Evolutionary conservation across 2,888 invertebrate species (phyloP), one percentile per base, ranked within the genome.

Genomic region (Disparrhopalites patrizii): DNA sequence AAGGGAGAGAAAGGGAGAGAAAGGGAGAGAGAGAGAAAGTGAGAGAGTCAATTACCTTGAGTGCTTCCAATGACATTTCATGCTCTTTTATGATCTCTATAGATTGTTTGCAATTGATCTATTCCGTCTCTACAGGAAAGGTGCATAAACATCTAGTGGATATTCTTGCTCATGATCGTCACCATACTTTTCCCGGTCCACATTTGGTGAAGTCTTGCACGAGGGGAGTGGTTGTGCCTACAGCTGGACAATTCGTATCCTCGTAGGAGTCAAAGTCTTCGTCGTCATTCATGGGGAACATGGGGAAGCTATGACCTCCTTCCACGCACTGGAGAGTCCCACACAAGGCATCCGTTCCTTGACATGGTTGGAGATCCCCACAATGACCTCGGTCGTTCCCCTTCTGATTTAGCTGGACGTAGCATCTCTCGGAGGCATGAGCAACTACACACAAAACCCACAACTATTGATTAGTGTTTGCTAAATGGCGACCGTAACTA

Each of bases 381-480:
- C 98, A 98, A 79, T 98, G 95, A 0, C 98, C 98, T 75, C 91
- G 93, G 73, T 92, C 90, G 55, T 92, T 90, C 13, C 97, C 98
- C 77, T 94, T 93, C 0, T 92, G 88, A 80, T 98, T 98, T 82
- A 94, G 95, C 80, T 93, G 90, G 70, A 93, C 91, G 80, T 90
- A 97, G 30, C 67, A 67, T 23, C 28, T 50, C 30, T 50, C 30
- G 23, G 54, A 40, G 15, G 67, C 67, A n/a, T 51, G 25, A 27
- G n/a, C 58, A 10, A 55, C 67, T 67, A 31, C 15, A 15, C n/a
- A n/a, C n/a, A n/a, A n/a, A n/a, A n/a, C n/a, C n/a, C n/a, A n/a
- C n/a, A n/a, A n/a, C n/a, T n/a, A n/a, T n/a, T n/a, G n/a, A n/a
- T n/a, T n/a, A n/a, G n/a, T n/a, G n/a, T n/a, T n/a, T n/a, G n/a